A percentile compares a stretch with the other conserved stretches of the same genome.
These are phyloP conservation scores for Eupithecia subfuscata DNA, from an alignment of 2,888 invertebrate species.

Conservation along the genomic window DNA sequence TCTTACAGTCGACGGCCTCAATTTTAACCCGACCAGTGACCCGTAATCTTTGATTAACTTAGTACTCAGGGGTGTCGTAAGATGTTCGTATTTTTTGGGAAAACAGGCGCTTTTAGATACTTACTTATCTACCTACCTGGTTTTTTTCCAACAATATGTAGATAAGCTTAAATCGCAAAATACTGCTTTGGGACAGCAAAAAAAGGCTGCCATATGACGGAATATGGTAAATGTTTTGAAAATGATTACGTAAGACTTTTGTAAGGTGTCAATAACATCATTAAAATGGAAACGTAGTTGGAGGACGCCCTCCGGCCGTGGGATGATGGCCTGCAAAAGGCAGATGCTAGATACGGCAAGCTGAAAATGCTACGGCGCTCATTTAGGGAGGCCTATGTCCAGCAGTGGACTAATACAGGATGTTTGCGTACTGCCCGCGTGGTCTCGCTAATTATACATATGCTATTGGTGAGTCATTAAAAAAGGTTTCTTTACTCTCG, in stretches of 20 bases:
- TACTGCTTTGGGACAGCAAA: neutral
- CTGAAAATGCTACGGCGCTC: no score
- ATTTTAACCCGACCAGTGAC: slow-evolving; percentile 36
- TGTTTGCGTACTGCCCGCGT: neutral
- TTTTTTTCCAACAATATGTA: neutral
- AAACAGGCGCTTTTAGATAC: neutral
- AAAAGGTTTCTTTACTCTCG: neutral
- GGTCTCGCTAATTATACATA: neutral
- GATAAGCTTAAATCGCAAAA: neutral
- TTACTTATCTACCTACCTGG: no score
- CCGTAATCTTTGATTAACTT: slow-evolving; percentile 43
- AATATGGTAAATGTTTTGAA: neutral
- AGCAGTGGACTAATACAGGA: no score
- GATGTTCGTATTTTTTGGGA: slow-evolving; percentile 1
- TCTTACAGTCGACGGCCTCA: slow-evolving; percentile 28
- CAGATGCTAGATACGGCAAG: no score
- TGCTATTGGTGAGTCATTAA: neutral
- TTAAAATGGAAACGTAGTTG: neutral
- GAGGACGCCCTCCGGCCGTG: no score
- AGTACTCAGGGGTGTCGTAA: slow-evolving; percentile 21
- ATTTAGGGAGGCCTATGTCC: no score
- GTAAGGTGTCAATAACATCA: neutral
- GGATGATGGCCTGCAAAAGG: no score
- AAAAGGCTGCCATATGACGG: neutral
- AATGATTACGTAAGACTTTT: neutral